Evolutionary conservation across 2,797 vertebrate species (phyloP).

Genomic region (Ibycter americanus): DNA sequence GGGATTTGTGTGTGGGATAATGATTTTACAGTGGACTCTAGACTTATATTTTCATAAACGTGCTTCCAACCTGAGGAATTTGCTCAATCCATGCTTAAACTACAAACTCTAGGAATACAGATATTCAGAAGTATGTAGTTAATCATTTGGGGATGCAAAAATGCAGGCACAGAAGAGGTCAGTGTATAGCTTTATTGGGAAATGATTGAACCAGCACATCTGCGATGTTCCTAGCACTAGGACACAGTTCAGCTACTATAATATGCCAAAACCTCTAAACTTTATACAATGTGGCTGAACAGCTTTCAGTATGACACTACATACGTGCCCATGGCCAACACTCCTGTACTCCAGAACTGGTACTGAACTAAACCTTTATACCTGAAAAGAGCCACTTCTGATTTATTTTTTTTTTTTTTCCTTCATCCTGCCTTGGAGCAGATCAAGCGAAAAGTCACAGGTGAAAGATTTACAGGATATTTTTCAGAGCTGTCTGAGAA

Average conservation of each 20-base stretch:
- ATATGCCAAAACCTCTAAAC: neutral
- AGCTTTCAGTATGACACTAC: neutral
- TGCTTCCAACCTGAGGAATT: slow-evolving; percentile 24
- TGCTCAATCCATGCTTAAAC: neutral
- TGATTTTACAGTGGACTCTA: neutral
- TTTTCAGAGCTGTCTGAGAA: neutral
- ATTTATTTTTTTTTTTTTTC: neutral
- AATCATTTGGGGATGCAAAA: neutral
- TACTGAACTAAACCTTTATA: neutral
- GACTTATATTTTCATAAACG: neutral
- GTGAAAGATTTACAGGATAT: neutral
- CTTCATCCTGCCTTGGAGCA: neutral
- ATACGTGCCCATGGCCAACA: fast-evolving
- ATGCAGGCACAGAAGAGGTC: neutral
- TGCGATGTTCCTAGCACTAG: neutral
- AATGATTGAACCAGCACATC: neutral
- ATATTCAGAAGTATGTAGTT: neutral
- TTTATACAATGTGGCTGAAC: neutral
- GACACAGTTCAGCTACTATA: neutral
- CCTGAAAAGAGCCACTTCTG: neutral
- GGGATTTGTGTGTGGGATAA: neutral
- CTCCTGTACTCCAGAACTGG: neutral
- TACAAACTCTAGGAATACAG: neutral
- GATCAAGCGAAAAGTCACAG: neutral
- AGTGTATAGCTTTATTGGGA: neutral